Conservation (phyloP, 1,140 invertebrate genomes). For the Drosophila asahinai region DNA sequence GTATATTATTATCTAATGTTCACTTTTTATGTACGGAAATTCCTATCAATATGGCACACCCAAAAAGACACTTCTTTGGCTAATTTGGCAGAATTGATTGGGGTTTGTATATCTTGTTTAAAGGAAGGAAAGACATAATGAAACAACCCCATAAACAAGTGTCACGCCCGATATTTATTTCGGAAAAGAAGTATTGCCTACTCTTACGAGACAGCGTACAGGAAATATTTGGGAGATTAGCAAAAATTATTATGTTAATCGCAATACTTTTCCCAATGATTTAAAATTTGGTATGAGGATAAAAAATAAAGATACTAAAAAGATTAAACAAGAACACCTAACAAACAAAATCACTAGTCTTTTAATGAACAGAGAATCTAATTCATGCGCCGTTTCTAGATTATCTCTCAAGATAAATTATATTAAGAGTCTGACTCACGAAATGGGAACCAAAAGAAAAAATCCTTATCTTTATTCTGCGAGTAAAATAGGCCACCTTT, state of each 20-base stretch:
- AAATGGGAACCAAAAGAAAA: background rate
- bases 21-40: conserved; percentile 32
- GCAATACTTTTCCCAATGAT: too few relatives aligned
- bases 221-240: background rate
- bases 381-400: background rate
- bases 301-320: too few relatives aligned
- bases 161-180: background rate
- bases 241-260: too few relatives aligned
- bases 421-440: background rate
- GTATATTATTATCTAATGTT: conserved; percentile 28
- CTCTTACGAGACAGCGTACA: background rate
- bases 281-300: too few relatives aligned
- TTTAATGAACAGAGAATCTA: too few relatives aligned
- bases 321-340: too few relatives aligned
- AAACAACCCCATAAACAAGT: background rate
- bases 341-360: too few relatives aligned
- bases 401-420: background rate
- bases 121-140: background rate
- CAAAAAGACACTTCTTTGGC: background rate
- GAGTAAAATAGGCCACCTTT: background rate
- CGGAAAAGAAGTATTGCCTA: background rate
- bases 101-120: background rate
- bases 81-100: background rate
- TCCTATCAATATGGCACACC: conserved; percentile 1
- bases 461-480: background rate